These are phyloP conservation scores for Apoda limacodes DNA, from an alignment of 2,888 invertebrate species.

Conservation along the genomic window DNA sequence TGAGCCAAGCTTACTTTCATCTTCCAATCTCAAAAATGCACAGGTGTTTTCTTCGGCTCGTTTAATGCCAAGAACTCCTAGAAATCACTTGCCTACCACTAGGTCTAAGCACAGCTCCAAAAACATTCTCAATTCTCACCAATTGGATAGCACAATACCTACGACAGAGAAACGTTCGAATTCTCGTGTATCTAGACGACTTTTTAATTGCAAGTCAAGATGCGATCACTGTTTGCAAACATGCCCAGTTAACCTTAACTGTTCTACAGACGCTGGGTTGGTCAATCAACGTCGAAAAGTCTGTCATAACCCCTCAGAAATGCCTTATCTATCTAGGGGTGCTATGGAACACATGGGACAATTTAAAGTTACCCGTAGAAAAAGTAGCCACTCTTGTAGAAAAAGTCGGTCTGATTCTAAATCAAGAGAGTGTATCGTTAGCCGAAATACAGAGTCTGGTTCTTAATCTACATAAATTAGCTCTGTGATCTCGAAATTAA, in stretches of 20 bases:
- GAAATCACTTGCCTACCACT: conserved; percentile 19
- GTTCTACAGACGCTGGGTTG: conserved; percentile 14
- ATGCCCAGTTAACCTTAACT: conserved; percentile 6
- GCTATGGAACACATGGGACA: conserved; percentile 11
- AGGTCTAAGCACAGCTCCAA: too few species aligned
- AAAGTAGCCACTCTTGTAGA: conserved; percentile 8
- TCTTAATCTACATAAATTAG: too few species aligned
- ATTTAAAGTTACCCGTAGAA: conserved; percentile 13
- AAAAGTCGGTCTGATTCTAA: too few species aligned
- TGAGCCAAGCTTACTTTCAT: too few species aligned
- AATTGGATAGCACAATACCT: conserved; percentile 19
- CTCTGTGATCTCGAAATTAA: too few species aligned
- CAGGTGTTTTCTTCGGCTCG: conserved; percentile 14
- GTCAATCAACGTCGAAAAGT: conserved; percentile 16
- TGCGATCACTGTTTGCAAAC: not conserved
- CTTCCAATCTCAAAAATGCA: conserved; percentile 8
- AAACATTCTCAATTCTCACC: conserved; percentile 14
- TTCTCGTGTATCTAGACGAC: conserved; percentile 20
- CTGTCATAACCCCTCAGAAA: conserved; percentile 9
- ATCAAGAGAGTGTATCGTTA: too few species aligned
- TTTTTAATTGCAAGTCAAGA: conserved; percentile 16
- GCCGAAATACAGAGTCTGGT: too few species aligned
- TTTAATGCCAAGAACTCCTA: conserved; percentile 10
- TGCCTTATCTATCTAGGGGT: conserved; percentile 6
- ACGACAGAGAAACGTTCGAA: conserved; percentile 10